Percentiles rank a stretch among this genome's conserved stretches.
Conservation (phyloP, 2,888 invertebrate species). For the Athrips mouffetella region DNA sequence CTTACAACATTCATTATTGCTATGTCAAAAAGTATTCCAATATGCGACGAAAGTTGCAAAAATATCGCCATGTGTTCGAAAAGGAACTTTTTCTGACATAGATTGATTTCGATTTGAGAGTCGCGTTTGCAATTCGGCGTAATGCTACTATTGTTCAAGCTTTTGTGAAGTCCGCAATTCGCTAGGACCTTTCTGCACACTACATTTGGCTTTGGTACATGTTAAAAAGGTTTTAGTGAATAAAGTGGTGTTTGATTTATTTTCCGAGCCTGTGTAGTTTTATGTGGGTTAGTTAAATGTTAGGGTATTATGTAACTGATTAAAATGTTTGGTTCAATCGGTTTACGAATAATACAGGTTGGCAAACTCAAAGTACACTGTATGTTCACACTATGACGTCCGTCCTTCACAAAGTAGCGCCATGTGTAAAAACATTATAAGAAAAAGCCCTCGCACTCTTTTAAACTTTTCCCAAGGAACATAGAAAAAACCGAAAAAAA, state of each 20-base stretch:
- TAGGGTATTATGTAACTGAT: too few relatives aligned
- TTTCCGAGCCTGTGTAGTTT: not conserved
- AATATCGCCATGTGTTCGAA: constrained; percentile 8
- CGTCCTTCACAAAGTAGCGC: too few relatives aligned
- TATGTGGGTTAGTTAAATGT: not conserved
- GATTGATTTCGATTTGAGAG: constrained; percentile 19
- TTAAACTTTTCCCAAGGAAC: too few relatives aligned
- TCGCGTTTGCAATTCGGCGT: constrained; percentile 17
- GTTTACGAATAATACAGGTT: too few relatives aligned
- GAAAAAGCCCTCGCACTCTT: too few relatives aligned
- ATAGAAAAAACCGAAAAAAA: too few relatives aligned
- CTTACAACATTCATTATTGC: too few relatives aligned
- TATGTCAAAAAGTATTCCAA: not conserved
- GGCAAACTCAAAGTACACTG: too few relatives aligned
- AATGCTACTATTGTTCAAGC: constrained; percentile 16
- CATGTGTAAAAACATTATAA: too few relatives aligned
- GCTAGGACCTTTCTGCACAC: constrained; percentile 1
- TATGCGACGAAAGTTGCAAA: constrained; percentile 2
- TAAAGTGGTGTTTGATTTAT: not conserved
- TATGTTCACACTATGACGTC: too few relatives aligned
- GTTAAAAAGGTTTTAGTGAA: not conserved
- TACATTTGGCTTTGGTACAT: not conserved
- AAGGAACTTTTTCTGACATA: constrained; percentile 12
- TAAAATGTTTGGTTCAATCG: too few relatives aligned
- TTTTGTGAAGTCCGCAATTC: constrained; percentile 14